Evolutionary conservation across 2,888 invertebrate species (phyloP).

Genomic region (Anoplius nigerrimus): DNA sequence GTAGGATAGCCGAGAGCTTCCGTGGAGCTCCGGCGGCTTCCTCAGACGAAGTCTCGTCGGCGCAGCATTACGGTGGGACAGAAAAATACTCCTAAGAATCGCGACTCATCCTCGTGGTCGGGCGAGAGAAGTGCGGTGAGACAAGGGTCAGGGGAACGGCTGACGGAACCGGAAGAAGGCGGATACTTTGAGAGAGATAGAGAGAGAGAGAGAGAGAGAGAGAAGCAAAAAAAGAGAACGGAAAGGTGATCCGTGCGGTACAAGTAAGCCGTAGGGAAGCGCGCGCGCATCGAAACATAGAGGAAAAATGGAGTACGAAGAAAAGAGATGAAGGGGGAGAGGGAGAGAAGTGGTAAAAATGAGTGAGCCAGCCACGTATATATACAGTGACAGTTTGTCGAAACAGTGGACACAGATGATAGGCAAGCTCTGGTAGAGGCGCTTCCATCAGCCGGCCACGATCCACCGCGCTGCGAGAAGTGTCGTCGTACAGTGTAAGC

Average conservation of each 20-base stretch:
- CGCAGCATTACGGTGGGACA: conserved; percentile 48
- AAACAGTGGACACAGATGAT: conserved; percentile 62
- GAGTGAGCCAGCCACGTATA: conserved; percentile 4
- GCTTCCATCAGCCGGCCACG: conserved; percentile 51
- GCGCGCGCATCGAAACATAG: conserved; percentile 34
- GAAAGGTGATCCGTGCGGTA: no score
- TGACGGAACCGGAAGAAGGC: no score
- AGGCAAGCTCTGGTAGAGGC: conserved; percentile 65
- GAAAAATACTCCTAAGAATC: conserved; percentile 33
- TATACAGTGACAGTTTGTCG: conserved; percentile 24
- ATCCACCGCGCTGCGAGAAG: conserved; percentile 51
- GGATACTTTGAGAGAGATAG: conserved; percentile 30
- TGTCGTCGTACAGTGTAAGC: conserved; percentile 20
- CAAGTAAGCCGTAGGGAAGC: conserved; percentile 41
- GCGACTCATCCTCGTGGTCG: conserved; percentile 51
- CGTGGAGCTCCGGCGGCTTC: conserved; percentile 28
- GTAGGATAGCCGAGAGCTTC: conserved; percentile 22
- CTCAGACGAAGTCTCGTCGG: conserved; percentile 55
- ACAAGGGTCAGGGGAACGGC: conserved; percentile 14
- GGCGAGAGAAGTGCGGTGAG: conserved; percentile 24
- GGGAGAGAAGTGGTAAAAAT: not conserved
- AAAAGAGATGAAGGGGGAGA: conserved; percentile 22
- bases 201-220: conserved; percentile 8
- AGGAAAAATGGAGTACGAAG: conserved; percentile 52
- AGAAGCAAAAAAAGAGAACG: no score